Evolutionary conservation across 2,888 invertebrate species (phyloP), one percentile per base, ranked within the genome.

Genomic region (Coelinius sp.): DNA sequence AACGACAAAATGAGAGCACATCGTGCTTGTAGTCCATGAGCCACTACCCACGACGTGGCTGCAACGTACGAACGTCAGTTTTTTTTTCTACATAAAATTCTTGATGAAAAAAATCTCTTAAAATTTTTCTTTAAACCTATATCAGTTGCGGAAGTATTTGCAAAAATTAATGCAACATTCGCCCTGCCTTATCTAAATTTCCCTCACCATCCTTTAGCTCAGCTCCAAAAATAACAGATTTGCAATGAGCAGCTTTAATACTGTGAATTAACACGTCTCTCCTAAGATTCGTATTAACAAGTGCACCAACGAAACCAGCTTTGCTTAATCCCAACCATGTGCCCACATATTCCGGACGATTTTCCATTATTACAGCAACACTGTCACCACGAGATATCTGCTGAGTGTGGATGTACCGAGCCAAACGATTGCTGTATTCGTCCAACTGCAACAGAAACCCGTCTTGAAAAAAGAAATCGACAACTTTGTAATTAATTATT

Each of bases 321-420:
- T 98, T 97, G 53, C 96, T 92, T 78, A 98, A 89, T 1, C 97
- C 98, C 68, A 99, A 89, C 98, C 98, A 98, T 17, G 94, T 91
- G 83, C 93, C 94, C 17, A 96, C 92, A 87, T 94, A 98, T 88
- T 98, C 96, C 0, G 94, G 94, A 24, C 95, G 90, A 83, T 94
- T 95, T 79, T 97, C 96, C 94, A 98, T 93, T 75, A 96, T 91
- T 69, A 99, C 88, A 31, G 97, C 96, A 7, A 98, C 92, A 44
- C 94, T 93, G 86, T 98, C 97, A 0, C 95, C 96, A 20, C 92
- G 89, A 22, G 86, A 83, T 73, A 83, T 70, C 35, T 86, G 85
- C 49, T 78, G 79, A 6, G 89, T 88, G 69, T 90, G 89, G 89
- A 93, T 92, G 63, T 90, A 91, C 64, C 92, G 90, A 1, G 92